Evolutionary conservation across 2,113 vertebrate genomes (phyloP), one percentile per base, ranked within the genome.

Genomic region (Pseudorasbora parva): DNA sequence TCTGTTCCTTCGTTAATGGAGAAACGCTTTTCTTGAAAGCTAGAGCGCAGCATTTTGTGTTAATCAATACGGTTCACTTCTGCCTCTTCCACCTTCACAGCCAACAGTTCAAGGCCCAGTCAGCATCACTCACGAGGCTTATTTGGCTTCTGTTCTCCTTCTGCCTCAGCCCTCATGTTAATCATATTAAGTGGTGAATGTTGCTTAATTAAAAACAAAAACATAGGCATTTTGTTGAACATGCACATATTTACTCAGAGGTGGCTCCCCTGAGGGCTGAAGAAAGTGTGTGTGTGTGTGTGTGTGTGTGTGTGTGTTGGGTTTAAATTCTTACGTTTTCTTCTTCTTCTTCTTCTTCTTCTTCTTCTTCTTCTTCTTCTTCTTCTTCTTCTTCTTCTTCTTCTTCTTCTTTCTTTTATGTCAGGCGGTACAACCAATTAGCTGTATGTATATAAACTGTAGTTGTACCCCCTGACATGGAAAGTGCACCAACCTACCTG

Each of bases 1-100:
- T 72, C 49, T 71, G 72, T 83, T 82, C 19, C 37, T 75, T 86
- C 56, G 51, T 86, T 85, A 78, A 81, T 57, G 68, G 80, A 83
- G 57, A 86, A 69, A n/a, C 62, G 83, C n/a, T 77, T 79, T 81
- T 49, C 47, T 81, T 71, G 54, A 78, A 49, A 54, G 78, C 78
- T 78, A 33, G 33, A 49, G 45, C 25, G 73, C 60, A 37, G 78
- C 57, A 33, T n/a, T 49, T n/a, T 82, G 51, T 82, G 62, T 74
- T 51, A 84, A 82, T 76, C 74, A 60, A 81, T 49, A 37, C 2
- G 23, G 30, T 78, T 64, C 49, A 59, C 62, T 81, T 59, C 72
- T 77, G 17, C 19, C 33, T 73, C 75, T 82, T 56, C 57, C 71
- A 51, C 41, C 56, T 83, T 75, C 15, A 11, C 43, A 49, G 47